Base-by-base conservation (phyloP, 2,888 invertebrate genomes). In the Andrena bucephala region DNA sequence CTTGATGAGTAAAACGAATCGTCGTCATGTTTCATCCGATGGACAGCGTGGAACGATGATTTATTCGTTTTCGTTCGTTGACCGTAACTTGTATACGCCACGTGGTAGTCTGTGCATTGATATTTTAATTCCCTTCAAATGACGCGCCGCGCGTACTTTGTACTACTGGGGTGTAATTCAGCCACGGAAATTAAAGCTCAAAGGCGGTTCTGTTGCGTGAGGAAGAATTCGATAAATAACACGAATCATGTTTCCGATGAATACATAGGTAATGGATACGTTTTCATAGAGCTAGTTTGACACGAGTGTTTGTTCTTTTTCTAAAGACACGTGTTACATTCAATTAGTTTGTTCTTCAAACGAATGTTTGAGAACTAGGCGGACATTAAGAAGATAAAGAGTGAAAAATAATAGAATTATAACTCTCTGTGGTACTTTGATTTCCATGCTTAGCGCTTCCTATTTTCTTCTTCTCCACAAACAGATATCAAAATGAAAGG, bases 1-100 rank as follows among this genome's bases (percentile, higher is more conserved):
- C 71, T 48, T 76, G 48, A 50, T 71, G 81, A 77, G 79, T 77
- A 75, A 81, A 85, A 76, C 33, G 76, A 59, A 57, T 57, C 57
- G 57, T 57, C 57, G 57, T 57, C 57, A 57, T 57, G 57, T 57
- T 57, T 57, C 24, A 57, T 57, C 57, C 24, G 8, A 57, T 27
- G 24, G 57, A 57, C 57, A 57, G 57, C 24, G 24, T 8, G 24
- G 27, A 10, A 57, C 24, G 24, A 57, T 57, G 57, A 57, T 57
- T 57, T 57, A 57, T 57, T 57, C 57, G 24, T 27, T 57, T 57
- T 57, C 27, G 57, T 57, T 57, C 57, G 24, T 57, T 57, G 57
- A 57, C 57, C 57, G 57, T 57, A 24, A 57, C 57, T 27, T 27
- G 27, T 57, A 57, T 13, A 57, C 57, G 20, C 10, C 57, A 24